Evolutionary conservation across 2,888 invertebrate species (phyloP), one percentile per base, ranked within the genome.

Genomic region (Xanthorhoe spadicearia): DNA sequence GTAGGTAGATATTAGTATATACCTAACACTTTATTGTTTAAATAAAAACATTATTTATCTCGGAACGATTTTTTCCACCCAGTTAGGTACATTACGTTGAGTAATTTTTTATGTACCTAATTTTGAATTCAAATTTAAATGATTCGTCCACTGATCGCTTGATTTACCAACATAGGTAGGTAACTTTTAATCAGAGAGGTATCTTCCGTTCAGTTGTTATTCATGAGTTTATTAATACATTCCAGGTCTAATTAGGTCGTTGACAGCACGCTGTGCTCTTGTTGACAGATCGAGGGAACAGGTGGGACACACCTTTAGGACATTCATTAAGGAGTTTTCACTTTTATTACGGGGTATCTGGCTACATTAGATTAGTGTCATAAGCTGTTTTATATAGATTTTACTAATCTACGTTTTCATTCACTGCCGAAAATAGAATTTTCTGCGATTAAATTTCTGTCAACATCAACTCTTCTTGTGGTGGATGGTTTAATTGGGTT

Each of bases 291-390:
- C 48, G 55, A 58, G 70, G 53, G 71, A 74, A 81, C 84, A 85
- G 83, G 80, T 85, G 86, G 43, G 58, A 66, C 73, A 71, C 81
- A 77, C 77, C 77, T 77, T 75, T 68, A 67, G 64, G 66, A 68
- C 81, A 83, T 83, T 83, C 80, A 84, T 85, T 83, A 84, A 74
- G 76, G 74, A 76, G 77, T 78, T 83, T 83, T 87, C 83, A 80
- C 84, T 86, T 84, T 86, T 81, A 77, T 65, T 52, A 54, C 61
- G 53, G 48, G 32, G 17, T 17, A 28, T 46, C 46, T 54, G 15
- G 17, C 18, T 19, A 23, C 28, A 32, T 28, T 57, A 32, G 2
- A 46, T 43, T 2, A 32, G 32, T 35, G 17, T 58, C 5, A 10
- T 28, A 55, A 18, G 56, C 23, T 56, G 15, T 48, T 46, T 15